phyloP scores from a whole-genome alignment of 2,888 invertebrate species.

The Acleris sparsana region DNA sequence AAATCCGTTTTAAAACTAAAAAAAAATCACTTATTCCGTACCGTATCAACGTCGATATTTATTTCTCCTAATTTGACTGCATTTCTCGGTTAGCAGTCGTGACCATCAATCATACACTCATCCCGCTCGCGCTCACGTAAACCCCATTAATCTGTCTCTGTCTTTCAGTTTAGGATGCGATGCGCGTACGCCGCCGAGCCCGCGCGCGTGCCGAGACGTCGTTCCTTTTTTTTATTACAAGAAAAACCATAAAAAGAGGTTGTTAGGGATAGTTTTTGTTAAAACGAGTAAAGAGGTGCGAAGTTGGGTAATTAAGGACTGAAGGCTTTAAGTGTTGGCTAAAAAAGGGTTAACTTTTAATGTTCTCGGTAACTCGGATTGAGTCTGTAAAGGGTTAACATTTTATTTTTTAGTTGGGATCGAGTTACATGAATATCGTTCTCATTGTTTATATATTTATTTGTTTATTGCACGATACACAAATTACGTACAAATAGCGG shows the following conservation, averaged over 20 bases:
- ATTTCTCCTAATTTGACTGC: constrained; percentile 79
- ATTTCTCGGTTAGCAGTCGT: constrained; percentile 71
- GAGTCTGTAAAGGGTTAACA: too few species aligned
- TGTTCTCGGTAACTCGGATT: not conserved
- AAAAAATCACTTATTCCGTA: constrained; percentile 50
- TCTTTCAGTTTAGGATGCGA: constrained; percentile 64
- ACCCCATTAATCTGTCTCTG: constrained; percentile 48
- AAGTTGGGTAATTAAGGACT: constrained; percentile 22
- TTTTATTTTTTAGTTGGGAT: too few species aligned
- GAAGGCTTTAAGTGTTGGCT: constrained; percentile 7
- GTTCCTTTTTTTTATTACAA: constrained; percentile 63
- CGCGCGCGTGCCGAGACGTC: constrained; percentile 75
- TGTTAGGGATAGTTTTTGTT: constrained; percentile 64
- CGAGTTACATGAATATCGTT: too few species aligned
- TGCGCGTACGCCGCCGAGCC: constrained; percentile 62
- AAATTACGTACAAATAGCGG: too few species aligned
- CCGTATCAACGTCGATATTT: constrained; percentile 65
- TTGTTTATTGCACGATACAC: too few species aligned
- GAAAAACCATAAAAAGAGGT: constrained; percentile 74
- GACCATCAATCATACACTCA: constrained; percentile 65
- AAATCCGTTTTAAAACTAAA: constrained; percentile 42
- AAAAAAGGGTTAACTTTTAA: constrained; percentile 6
- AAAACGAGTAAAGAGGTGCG: constrained; percentile 37
- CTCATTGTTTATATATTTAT: too few species aligned
- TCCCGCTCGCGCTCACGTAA: constrained; percentile 47